Conservation (phyloP, 1,140 invertebrate species). For the Nasonia longicornis region DNA sequence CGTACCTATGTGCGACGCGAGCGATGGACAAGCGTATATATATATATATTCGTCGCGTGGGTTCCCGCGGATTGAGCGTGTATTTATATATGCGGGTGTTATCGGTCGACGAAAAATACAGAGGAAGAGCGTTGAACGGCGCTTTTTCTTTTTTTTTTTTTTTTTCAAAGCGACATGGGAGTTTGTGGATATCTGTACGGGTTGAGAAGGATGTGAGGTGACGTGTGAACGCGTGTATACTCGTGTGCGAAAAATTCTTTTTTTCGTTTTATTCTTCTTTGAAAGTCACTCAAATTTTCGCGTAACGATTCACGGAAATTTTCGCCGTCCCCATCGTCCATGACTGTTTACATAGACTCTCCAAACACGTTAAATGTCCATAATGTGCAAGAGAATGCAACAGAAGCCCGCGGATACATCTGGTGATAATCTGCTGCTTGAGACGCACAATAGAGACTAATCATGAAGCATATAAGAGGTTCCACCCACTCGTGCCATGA, state of each 20-base stretch:
- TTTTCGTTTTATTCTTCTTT: too few relatives aligned
- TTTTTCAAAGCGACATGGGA: background rate
- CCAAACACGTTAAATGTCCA: background rate
- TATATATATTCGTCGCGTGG: slow-evolving; percentile 20
- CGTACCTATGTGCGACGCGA: background rate
- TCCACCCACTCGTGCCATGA: slow-evolving; percentile 24
- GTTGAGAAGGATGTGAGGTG: background rate
- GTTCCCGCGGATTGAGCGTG: slow-evolving; percentile 9
- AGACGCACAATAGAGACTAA: slow-evolving; percentile 16
- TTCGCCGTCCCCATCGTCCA: too few relatives aligned
- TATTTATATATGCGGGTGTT: slow-evolving; percentile 59
- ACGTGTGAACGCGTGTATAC: too few relatives aligned
- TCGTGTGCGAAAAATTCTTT: too few relatives aligned
- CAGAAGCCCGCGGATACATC: background rate
- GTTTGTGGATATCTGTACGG: background rate
- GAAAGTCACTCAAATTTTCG: too few relatives aligned
- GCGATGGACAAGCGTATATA: too few relatives aligned
- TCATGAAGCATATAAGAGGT: background rate
- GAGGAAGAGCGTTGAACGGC: slow-evolving; percentile 1
- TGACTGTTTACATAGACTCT: too few relatives aligned
- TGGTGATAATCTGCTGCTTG: slow-evolving; percentile 25
- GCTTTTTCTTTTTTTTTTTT: background rate
- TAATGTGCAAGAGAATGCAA: background rate
- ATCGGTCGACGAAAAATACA: slow-evolving; percentile 50
- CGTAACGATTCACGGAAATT: too few relatives aligned